A percentile compares a stretch with the other conserved stretches of the same genome.
phyloP scores from a whole-genome alignment of 2,797 vertebrate genomes.

The Brotula barbata region DNA sequence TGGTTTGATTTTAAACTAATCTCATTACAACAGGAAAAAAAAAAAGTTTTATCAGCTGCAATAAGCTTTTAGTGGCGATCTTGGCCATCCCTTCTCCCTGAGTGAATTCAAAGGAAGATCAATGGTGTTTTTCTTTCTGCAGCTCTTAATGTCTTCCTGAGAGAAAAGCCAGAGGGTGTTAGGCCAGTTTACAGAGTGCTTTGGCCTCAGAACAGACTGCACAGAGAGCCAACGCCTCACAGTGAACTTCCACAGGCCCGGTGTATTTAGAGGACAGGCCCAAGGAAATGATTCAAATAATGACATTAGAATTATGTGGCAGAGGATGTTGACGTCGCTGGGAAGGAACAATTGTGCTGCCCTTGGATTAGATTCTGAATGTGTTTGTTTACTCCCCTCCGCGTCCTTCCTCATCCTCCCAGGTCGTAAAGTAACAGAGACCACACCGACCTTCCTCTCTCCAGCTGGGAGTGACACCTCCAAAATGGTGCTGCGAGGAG shows the following conservation, averaged over 20 bases:
- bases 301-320: conserved; percentile 21
- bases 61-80: conserved; percentile 10
- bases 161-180: conserved; percentile 38
- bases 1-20: conserved; percentile 18
- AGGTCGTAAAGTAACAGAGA: conserved; percentile 88
- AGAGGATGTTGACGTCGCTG: conserved; percentile 13
- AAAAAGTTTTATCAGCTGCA: not conserved
- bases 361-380: conserved; percentile 4
- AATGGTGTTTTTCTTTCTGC: conserved; percentile 40
- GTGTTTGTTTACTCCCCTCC: not conserved
- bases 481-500: conserved; percentile 92
- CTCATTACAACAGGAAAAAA: conserved; percentile 6
- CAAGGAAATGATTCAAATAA: conserved; percentile 38
- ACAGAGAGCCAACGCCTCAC: conserved; percentile 26
- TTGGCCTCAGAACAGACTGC: conserved; percentile 17
- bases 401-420: conserved; percentile 49
- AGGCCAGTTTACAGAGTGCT: conserved; percentile 21
- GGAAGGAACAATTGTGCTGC: conserved; percentile 18
- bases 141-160: conserved; percentile 47
- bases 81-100: conserved; percentile 19
- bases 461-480: conserved; percentile 86
- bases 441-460: conserved; percentile 89
- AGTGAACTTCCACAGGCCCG: not conserved
- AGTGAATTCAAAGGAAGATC: conserved; percentile 33
- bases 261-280: conserved; percentile 27